phyloP scores from a whole-genome alignment of 2,888 invertebrate species.

The Crioceris asparagi region DNA sequence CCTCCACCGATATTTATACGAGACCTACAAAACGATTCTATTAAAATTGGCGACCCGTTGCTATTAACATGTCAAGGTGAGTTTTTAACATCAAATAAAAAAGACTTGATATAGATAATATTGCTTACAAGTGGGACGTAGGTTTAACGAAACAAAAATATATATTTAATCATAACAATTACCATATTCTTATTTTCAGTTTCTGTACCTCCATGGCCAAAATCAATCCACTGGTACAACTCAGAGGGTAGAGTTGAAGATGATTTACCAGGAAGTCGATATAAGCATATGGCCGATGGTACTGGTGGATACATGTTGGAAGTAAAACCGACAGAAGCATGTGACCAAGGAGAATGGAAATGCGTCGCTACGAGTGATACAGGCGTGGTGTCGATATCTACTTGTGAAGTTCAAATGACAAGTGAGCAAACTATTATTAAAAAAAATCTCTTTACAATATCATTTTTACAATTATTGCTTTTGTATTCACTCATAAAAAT shows the following conservation, averaged over 20 bases:
- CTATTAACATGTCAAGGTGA: slow-evolving; percentile 64
- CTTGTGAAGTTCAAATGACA: slow-evolving; percentile 64
- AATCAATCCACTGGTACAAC: slow-evolving; percentile 75
- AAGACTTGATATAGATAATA: too few species aligned
- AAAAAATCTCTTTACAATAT: neutral
- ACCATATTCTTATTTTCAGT: slow-evolving; percentile 37
- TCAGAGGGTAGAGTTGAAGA: slow-evolving; percentile 68
- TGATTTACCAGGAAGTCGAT: slow-evolving; percentile 46
- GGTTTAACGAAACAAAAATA: too few species aligned
- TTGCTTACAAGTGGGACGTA: too few species aligned
- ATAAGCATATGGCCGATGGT: slow-evolving; percentile 69
- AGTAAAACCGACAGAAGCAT: slow-evolving; percentile 62
- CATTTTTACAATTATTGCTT: too few species aligned
- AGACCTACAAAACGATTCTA: slow-evolving; percentile 61
- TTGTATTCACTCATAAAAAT: too few species aligned
- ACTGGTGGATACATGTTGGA: slow-evolving; percentile 72
- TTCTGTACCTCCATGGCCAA: slow-evolving; percentile 78
- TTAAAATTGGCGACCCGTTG: slow-evolving; percentile 67
- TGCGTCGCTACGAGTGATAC: slow-evolving; percentile 71
- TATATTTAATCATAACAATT: too few species aligned
- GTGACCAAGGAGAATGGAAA: slow-evolving; percentile 84
- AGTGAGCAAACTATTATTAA: slow-evolving; percentile 43
- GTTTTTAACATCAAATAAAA: too few species aligned
- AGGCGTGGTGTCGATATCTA: slow-evolving; percentile 64
- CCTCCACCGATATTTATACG: slow-evolving; percentile 71